Conservation (phyloP, 2,113 vertebrate species). For the Martes martes region DNA sequence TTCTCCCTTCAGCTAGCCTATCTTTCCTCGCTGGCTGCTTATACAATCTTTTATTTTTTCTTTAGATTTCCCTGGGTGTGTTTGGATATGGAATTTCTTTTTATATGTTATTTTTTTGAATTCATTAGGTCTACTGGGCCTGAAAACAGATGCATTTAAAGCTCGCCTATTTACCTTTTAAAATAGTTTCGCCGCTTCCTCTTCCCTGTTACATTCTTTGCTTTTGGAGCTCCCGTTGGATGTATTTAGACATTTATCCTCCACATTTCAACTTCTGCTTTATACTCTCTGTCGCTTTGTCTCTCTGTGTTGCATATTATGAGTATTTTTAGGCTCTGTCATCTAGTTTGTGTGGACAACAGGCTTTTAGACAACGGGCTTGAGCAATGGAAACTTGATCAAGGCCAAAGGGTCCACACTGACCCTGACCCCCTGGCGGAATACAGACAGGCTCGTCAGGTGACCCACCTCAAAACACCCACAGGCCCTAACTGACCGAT, state of each 20-base stretch:
- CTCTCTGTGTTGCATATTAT: background rate
- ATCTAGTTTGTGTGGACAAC: background rate
- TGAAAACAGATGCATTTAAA: background rate
- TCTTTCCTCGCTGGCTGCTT: background rate
- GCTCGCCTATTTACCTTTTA: background rate
- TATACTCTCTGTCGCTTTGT: background rate
- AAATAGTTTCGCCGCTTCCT: background rate
- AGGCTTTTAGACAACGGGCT: background rate
- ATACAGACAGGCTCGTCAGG: background rate
- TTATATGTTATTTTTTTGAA: background rate
- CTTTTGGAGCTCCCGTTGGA: background rate
- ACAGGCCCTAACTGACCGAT: background rate
- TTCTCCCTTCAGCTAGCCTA: background rate
- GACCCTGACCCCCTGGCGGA: background rate
- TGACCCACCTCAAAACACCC: background rate
- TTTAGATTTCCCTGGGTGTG: background rate
- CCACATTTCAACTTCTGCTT: background rate
- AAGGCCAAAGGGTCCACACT: background rate
- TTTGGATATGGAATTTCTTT: constrained; percentile 1
- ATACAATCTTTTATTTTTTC: background rate
- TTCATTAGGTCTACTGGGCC: background rate
- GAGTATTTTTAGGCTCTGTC: background rate
- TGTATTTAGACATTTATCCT: background rate
- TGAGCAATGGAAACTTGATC: background rate
- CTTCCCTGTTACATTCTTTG: background rate